A percentile compares a stretch with the other conserved stretches of the same genome.
phyloP scores from a whole-genome alignment of 1,140 invertebrate genomes.

The Drosophila kepulauana region DNA sequence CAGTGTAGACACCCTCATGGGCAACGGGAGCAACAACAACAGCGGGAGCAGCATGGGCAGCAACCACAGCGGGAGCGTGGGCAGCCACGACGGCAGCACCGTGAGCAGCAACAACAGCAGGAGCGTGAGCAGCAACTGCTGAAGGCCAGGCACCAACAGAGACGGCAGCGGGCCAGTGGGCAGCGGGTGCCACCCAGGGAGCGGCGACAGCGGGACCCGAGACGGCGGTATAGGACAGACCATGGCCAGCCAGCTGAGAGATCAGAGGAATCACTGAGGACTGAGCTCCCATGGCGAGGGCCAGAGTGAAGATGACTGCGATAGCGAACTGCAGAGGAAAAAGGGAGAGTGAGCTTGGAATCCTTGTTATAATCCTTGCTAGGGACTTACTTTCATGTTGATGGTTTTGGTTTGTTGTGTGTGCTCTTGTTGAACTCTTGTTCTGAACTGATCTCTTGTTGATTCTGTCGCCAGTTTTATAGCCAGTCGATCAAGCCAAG shows the following conservation, averaged over 20 bases:
- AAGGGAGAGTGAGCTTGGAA: not conserved
- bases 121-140: conserved; percentile 17
- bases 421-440: conserved; percentile 75
- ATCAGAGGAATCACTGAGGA: conserved; percentile 76
- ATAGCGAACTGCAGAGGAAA: conserved; percentile 67
- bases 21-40: conserved; percentile 70
- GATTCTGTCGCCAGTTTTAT: conserved; percentile 66
- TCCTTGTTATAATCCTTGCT: conserved; percentile 3
- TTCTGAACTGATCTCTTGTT: conserved; percentile 74
- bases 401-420: conserved; percentile 42
- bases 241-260: conserved; percentile 71
- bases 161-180: conserved; percentile 69
- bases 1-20: conserved; percentile 84
- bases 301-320: conserved; percentile 73
- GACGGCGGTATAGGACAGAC: conserved; percentile 73
- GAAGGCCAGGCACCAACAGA: conserved; percentile 53
- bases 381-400: conserved; percentile 76
- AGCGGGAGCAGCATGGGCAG: conserved; percentile 42
- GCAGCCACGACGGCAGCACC: conserved; percentile 8
- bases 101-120: conserved; percentile 53
- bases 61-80: conserved; percentile 44
- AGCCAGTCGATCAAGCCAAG: conserved; percentile 16
- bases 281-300: conserved; percentile 82
- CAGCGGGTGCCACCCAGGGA: conserved; percentile 62
- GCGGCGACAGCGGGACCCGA: conserved; percentile 60